Conservation (phyloP, 2,797 vertebrate species). For the Linurgus olivaceus region DNA sequence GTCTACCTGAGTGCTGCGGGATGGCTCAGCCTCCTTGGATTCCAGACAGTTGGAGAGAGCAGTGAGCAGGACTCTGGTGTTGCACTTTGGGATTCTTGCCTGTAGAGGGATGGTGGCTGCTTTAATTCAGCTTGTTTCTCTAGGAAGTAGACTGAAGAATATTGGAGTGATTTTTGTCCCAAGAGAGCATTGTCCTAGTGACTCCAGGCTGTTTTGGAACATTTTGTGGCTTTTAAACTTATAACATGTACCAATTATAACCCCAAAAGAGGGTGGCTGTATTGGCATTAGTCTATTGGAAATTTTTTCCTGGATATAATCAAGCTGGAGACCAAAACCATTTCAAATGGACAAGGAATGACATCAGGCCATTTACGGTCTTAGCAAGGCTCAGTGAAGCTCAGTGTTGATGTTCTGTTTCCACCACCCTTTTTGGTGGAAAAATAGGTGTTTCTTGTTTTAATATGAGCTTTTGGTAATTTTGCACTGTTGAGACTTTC, state of each 20-base stretch:
- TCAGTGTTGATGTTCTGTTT: not conserved
- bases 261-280: slow-evolving; percentile 30
- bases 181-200: not conserved
- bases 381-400: not conserved
- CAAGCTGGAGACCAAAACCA: not conserved
- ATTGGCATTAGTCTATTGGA: not conserved
- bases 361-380: not conserved
- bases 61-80: not conserved
- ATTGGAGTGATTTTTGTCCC: slow-evolving; percentile 4
- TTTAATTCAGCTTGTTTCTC: slow-evolving; percentile 9
- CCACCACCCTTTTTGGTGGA: not conserved
- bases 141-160: slow-evolving; percentile 28
- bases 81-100: not conserved
- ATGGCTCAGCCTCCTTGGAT: not conserved
- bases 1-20: not conserved
- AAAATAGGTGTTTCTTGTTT: not conserved
- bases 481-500: not conserved
- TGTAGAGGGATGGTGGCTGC: not conserved
- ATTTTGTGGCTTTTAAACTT: slow-evolving; percentile 57
- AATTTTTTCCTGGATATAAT: not conserved
- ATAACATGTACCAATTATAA: slow-evolving; percentile 23
- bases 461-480: not conserved
- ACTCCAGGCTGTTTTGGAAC: slow-evolving; percentile 56
- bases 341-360: slow-evolving; percentile 18
- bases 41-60: not conserved